Percentiles rank a stretch among this genome's conserved stretches.
Conservation (phyloP, 2,888 invertebrate species). For the Myopa tessellatipennis region DNA sequence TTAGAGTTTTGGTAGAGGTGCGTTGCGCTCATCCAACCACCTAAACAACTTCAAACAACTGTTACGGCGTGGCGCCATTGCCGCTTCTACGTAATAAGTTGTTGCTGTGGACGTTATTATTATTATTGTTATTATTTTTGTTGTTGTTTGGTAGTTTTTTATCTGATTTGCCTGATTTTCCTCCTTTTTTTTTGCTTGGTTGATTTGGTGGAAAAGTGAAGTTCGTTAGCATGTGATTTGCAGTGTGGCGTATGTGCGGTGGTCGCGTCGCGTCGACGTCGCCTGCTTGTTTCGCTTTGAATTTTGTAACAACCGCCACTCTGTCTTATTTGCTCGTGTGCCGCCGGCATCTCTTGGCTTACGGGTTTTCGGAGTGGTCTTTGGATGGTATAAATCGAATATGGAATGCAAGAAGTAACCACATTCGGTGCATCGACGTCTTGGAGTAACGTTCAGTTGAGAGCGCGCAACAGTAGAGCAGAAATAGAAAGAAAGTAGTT, state of each 20-base stretch:
- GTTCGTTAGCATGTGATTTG: constrained; percentile 33
- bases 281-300: neutral
- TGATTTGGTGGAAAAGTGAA: constrained; percentile 15
- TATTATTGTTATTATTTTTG: neutral
- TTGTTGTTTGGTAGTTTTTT: neutral
- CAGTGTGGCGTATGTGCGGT: neutral
- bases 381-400: constrained; percentile 66
- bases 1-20: neutral
- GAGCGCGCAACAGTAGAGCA: constrained; percentile 8
- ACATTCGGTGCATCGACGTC: constrained; percentile 63
- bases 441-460: constrained; percentile 55
- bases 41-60: constrained; percentile 12
- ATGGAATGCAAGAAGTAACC: constrained; percentile 61
- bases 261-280: neutral
- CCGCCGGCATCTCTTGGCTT: constrained; percentile 28
- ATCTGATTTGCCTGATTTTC: neutral
- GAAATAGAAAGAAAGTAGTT: constrained; percentile 3
- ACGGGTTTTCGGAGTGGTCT: constrained; percentile 7
- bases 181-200: neutral
- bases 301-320: constrained; percentile 13
- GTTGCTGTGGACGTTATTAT: neutral
- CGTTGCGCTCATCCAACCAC: constrained; percentile 20
- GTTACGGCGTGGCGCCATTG: neutral
- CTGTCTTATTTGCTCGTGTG: constrained; percentile 11
- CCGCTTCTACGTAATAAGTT: constrained; percentile 25